Evolutionary conservation across 1,140 invertebrate species (phyloP).

Genomic region (Patella vulgata): DNA sequence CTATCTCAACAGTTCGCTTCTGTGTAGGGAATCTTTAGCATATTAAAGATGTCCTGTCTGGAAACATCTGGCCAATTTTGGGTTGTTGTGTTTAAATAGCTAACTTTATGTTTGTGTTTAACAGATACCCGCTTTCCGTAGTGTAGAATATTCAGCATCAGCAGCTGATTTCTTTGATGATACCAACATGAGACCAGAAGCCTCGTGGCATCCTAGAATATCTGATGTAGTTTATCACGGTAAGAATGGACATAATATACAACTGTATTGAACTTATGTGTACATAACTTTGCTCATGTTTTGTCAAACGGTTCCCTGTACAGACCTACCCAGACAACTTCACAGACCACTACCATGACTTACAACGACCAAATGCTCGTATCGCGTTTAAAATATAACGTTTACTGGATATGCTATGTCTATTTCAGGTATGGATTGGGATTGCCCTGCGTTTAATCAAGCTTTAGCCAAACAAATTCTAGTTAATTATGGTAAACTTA

Average conservation of each 20-base stretch:
- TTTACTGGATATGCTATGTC: too few species aligned
- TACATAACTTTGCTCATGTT: too few species aligned
- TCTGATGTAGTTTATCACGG: slow-evolving; percentile 50
- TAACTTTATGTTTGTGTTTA: too few species aligned
- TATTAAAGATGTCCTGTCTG: too few species aligned
- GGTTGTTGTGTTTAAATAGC: too few species aligned
- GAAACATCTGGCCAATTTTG: too few species aligned
- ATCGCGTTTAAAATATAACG: neutral
- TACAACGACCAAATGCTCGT: neutral
- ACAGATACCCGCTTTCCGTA: slow-evolving; percentile 37
- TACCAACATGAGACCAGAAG: slow-evolving; percentile 40
- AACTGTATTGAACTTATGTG: too few species aligned
- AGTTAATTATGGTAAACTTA: slow-evolving; percentile 44
- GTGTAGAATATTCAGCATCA: slow-evolving; percentile 50
- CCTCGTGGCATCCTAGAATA: slow-evolving; percentile 54
- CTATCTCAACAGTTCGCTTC: too few species aligned
- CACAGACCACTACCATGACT: neutral
- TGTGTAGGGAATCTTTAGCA: too few species aligned
- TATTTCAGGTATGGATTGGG: slow-evolving; percentile 48
- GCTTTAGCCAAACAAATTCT: slow-evolving; percentile 44
- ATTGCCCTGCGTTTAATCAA: slow-evolving; percentile 43
- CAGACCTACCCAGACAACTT: too few species aligned
- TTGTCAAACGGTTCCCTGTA: too few species aligned
- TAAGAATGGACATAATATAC: slow-evolving; percentile 12
- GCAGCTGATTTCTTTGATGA: slow-evolving; percentile 52